Evolutionary conservation across 2,113 vertebrate genomes (phyloP).

Genomic region (Struthidea cinerea): DNA sequence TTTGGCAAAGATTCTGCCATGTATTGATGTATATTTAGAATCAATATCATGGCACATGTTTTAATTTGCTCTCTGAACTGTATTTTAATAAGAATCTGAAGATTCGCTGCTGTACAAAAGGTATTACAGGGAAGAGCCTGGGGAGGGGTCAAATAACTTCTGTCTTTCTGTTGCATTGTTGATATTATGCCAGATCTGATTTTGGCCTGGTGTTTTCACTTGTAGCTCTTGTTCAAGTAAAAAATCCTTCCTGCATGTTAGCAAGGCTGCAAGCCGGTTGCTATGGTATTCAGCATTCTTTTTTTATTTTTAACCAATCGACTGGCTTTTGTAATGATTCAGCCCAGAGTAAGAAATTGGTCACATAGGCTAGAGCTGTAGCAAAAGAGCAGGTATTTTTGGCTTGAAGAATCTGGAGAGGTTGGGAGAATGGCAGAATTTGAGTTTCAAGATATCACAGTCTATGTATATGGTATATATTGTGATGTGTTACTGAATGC

Average conservation of each 20-base stretch:
- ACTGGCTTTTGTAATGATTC: slow-evolving; percentile 22
- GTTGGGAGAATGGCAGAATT: background rate
- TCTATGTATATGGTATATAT: background rate
- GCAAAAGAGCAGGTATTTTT: slow-evolving; percentile 29
- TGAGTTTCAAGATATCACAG: background rate
- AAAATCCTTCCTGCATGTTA: background rate
- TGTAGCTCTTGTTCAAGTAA: slow-evolving; percentile 23
- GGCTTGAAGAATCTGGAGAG: background rate
- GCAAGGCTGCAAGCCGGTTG: slow-evolving; percentile 26
- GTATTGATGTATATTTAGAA: background rate
- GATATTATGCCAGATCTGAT: background rate
- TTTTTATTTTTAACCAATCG: background rate
- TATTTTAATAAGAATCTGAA: background rate
- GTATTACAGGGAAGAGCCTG: background rate
- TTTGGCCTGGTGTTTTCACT: background rate
- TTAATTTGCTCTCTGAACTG: background rate
- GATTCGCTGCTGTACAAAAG: background rate
- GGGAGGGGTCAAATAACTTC: background rate
- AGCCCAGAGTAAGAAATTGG: background rate
- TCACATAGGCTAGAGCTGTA: background rate
- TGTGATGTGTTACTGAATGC: background rate
- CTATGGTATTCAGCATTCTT: slow-evolving; percentile 39
- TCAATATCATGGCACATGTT: background rate
- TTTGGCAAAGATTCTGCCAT: background rate
- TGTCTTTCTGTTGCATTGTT: background rate